Evolutionary conservation across 2,797 vertebrate species (phyloP).

Genomic region (Distichodus sexfasciatus): DNA sequence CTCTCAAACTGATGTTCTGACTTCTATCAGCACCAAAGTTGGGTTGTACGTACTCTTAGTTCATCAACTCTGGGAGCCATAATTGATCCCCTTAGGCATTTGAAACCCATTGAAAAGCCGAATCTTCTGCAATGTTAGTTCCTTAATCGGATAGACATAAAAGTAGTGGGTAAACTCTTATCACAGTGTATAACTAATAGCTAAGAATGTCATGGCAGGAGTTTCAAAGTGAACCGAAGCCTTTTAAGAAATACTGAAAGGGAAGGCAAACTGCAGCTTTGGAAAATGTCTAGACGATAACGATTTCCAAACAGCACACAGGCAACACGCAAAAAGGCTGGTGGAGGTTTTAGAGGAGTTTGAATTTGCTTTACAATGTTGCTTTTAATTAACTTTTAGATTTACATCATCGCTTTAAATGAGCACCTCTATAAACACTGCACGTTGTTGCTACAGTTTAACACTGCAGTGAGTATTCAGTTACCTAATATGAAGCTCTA

Average conservation of each 20-base stretch:
- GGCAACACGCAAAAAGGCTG: background rate
- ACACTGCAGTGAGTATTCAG: background rate
- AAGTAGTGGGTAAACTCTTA: background rate
- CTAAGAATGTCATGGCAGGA: background rate
- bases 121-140: background rate
- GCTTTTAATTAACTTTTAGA: conserved; percentile 1
- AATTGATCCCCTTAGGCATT: too few species aligned
- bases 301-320: background rate
- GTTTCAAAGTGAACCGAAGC: too few species aligned
- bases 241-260: background rate
- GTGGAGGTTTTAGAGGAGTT: background rate
- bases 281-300: background rate
- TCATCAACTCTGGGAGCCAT: too few species aligned
- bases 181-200: background rate
- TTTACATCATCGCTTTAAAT: conserved; percentile 3
- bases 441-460: conserved; percentile 5
- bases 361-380: too few species aligned
- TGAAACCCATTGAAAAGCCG: too few species aligned
- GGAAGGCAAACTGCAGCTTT: background rate
- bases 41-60: too few species aligned
- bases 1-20: too few species aligned
- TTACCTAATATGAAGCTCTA: too few species aligned
- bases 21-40: too few species aligned
- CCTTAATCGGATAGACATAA: background rate
- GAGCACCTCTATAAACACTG: conserved; percentile 21